Percentiles rank a stretch among this genome's conserved stretches.
Evolutionary conservation across 2,888 invertebrate species (phyloP).

Genomic region (Trichopoda pennipes): DNA sequence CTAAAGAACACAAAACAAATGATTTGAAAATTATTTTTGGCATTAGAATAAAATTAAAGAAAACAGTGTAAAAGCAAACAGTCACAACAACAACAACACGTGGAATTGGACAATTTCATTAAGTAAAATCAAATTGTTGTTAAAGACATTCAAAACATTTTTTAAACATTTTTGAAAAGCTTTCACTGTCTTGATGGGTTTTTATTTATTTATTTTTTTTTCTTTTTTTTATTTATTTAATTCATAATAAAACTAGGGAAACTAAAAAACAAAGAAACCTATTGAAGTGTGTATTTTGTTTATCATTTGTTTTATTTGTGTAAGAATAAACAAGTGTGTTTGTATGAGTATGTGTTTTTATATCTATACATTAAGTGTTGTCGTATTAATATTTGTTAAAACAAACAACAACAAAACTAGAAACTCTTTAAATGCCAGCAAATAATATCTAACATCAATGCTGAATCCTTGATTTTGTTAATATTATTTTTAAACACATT

Average conservation of each 20-base stretch:
- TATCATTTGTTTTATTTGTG: constrained; percentile 28
- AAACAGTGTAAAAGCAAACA: not conserved
- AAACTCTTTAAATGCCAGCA: constrained; percentile 30
- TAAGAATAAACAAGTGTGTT: not conserved
- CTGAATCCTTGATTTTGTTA: constrained; percentile 29
- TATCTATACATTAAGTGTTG: not conserved
- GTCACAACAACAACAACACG: not conserved
- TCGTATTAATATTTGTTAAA: constrained; percentile 17
- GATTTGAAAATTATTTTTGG: constrained; percentile 60
- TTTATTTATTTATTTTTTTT: not conserved
- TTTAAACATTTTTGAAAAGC: not conserved
- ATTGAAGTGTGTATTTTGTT: constrained; percentile 50
- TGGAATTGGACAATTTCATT: no score
- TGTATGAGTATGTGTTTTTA: not conserved
- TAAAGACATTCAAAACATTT: no score
- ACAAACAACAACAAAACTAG: no score
- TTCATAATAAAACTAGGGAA: not conserved
- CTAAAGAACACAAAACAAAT: constrained; percentile 34
- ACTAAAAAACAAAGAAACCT: not conserved
- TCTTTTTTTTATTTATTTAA: not conserved
- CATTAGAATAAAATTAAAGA: constrained; percentile 22
- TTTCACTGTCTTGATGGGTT: constrained; percentile 15
- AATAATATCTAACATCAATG: constrained; percentile 13
- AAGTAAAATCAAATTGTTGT: no score
- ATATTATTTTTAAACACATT: constrained; percentile 10